phyloP scores from a whole-genome alignment of 2,113 vertebrate species.

The Abramis brama region DNA sequence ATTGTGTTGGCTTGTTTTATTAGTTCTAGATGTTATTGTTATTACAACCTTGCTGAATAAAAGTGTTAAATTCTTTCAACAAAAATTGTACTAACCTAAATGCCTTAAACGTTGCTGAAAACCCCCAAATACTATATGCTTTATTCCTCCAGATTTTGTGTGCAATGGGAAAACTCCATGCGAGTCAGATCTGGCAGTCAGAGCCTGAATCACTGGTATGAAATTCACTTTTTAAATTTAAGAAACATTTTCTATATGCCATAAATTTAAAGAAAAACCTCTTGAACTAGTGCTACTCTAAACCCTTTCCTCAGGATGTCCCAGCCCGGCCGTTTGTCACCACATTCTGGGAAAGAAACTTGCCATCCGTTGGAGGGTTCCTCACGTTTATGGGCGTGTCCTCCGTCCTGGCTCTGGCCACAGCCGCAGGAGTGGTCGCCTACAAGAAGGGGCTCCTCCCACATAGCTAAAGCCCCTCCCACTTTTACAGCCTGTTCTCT shows the following conservation, averaged over 20 bases:
- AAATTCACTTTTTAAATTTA: background rate
- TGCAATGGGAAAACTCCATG: slow-evolving; percentile 83
- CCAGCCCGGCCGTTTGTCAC: slow-evolving; percentile 80
- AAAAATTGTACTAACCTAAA: background rate
- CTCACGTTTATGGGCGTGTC: slow-evolving; percentile 84
- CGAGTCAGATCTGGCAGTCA: slow-evolving; percentile 86
- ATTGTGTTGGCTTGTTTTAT: background rate
- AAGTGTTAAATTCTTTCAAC: background rate
- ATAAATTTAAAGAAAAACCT: background rate
- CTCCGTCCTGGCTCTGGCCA: slow-evolving; percentile 74
- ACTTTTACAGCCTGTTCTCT: slow-evolving; percentile 34
- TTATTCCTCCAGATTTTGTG: slow-evolving; percentile 80
- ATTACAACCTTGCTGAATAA: background rate
- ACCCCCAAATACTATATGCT: background rate
- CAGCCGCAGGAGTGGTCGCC: slow-evolving; percentile 75
- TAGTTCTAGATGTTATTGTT: background rate
- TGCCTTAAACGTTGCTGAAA: background rate
- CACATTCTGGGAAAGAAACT: slow-evolving; percentile 90
- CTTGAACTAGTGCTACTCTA: too few relatives aligned
- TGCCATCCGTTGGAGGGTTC: slow-evolving; percentile 88
- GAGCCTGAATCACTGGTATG: slow-evolving; percentile 86
- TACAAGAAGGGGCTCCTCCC: slow-evolving; percentile 83
- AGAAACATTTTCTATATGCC: background rate
- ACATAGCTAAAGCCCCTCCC: slow-evolving; percentile 61
- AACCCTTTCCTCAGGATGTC: slow-evolving; percentile 82